phyloP scores from a whole-genome alignment of 2,113 vertebrate genomes.

The Diadophis punctatus region DNA sequence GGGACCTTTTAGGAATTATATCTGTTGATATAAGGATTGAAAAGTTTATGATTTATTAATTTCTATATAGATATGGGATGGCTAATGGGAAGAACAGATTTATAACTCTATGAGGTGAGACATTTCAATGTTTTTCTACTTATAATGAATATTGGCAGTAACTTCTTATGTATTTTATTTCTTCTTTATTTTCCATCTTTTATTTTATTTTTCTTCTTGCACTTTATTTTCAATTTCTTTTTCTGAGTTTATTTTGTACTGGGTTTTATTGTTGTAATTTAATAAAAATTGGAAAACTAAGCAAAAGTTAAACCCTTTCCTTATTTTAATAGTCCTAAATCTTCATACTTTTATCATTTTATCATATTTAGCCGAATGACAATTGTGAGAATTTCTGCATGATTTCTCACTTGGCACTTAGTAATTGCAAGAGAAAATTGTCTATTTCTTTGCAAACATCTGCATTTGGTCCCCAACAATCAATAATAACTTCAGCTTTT shows the following conservation, averaged over 20 bases:
- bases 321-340: neutral
- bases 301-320: neutral
- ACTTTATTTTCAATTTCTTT: neutral
- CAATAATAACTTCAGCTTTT: neutral
- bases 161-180: neutral
- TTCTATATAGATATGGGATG: neutral
- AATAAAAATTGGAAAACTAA: neutral
- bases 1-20: neutral
- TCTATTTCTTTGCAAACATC: neutral
- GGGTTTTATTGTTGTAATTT: neutral
- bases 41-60: neutral
- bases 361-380: neutral
- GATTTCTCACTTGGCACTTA: neutral
- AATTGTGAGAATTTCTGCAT: neutral
- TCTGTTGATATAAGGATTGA: neutral
- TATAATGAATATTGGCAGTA: neutral
- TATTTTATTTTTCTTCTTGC: neutral
- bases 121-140: neutral
- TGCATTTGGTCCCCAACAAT: neutral
- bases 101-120: neutral
- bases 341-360: neutral
- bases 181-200: neutral
- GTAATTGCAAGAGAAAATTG: neutral
- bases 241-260: neutral
- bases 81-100: neutral